Percentiles rank a stretch among this genome's conserved stretches.
phyloP scores from a whole-genome alignment of 2,888 invertebrate genomes.

The Oxyteleia sp. region DNA sequence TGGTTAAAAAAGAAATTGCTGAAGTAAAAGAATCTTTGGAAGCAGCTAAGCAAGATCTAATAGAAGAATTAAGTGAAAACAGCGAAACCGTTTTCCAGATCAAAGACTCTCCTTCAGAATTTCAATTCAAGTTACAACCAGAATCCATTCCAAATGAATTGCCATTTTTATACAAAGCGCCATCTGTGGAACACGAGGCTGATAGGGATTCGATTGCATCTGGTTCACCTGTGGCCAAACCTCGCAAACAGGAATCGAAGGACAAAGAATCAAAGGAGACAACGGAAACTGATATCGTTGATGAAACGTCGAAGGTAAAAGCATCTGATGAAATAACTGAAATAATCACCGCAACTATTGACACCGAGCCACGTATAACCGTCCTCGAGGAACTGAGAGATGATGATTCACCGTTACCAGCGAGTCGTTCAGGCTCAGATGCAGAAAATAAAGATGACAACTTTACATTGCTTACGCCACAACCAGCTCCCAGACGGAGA shows the following conservation, averaged over 20 bases:
- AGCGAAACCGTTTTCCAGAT: slow-evolving; percentile 88
- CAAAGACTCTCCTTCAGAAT: slow-evolving; percentile 92
- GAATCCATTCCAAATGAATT: slow-evolving; percentile 90
- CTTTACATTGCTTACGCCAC: slow-evolving; percentile 79
- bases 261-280: slow-evolving; percentile 84
- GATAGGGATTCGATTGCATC: slow-evolving; percentile 78
- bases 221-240: slow-evolving; percentile 78
- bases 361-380: slow-evolving; percentile 75
- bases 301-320: slow-evolving; percentile 63
- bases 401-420: slow-evolving; percentile 78
- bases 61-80: slow-evolving; percentile 91
- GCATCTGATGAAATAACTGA: slow-evolving; percentile 78
- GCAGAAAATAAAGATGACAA: slow-evolving; percentile 81
- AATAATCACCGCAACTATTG: slow-evolving; percentile 70
- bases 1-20: slow-evolving; percentile 91
- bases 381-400: slow-evolving; percentile 74
- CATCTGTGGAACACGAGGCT: slow-evolving; percentile 83
- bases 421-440: slow-evolving; percentile 84
- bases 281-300: slow-evolving; percentile 81
- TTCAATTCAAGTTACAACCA: slow-evolving; percentile 90
- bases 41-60: slow-evolving; percentile 91
- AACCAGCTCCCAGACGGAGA: slow-evolving; percentile 85
- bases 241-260: slow-evolving; percentile 68
- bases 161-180: slow-evolving; percentile 87
- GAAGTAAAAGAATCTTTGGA: slow-evolving; percentile 92